Conservation (phyloP, 2,888 invertebrate genomes). For the Malthinus flaveolus region DNA sequence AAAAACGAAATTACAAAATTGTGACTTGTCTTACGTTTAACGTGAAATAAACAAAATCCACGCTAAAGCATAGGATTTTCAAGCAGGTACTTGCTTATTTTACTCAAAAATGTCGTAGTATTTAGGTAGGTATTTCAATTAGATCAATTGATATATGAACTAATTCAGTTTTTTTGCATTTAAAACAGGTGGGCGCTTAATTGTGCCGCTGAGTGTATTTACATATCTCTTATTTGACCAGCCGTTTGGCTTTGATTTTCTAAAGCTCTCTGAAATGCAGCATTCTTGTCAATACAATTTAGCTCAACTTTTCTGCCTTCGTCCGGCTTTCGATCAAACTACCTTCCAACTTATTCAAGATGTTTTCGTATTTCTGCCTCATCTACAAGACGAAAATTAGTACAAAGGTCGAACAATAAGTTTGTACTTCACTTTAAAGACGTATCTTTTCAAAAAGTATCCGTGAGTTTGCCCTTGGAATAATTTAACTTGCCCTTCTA, state of each 20-base stretch:
- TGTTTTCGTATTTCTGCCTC: conserved; percentile 57
- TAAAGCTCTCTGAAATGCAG: conserved; percentile 45
- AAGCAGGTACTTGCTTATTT: no score
- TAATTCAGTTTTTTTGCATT: no score
- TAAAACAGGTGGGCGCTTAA: no score
- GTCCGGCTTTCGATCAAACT: conserved; percentile 51
- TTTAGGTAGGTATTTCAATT: no score
- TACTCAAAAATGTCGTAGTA: no score
- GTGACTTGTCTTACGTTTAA: no score
- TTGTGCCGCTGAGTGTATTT: no score
- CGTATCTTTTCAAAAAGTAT: conserved; percentile 44
- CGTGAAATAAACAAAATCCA: no score
- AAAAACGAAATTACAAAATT: no score
- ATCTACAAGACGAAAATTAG: conserved; percentile 44
- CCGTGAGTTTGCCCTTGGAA: conserved; percentile 51
- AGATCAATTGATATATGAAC: no score
- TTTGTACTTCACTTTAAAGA: conserved; percentile 36
- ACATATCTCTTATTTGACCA: conserved; percentile 50
- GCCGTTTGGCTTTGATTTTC: conserved; percentile 60
- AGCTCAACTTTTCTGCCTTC: conserved; percentile 30
- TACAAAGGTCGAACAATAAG: background rate
- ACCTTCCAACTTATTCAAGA: conserved; percentile 50
- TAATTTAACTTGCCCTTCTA: conserved; percentile 68
- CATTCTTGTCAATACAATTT: conserved; percentile 29
- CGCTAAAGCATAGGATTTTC: no score